Base-by-base conservation (phyloP, 2,888 invertebrate genomes). In the Elaeidobius kamerunicus region DNA sequence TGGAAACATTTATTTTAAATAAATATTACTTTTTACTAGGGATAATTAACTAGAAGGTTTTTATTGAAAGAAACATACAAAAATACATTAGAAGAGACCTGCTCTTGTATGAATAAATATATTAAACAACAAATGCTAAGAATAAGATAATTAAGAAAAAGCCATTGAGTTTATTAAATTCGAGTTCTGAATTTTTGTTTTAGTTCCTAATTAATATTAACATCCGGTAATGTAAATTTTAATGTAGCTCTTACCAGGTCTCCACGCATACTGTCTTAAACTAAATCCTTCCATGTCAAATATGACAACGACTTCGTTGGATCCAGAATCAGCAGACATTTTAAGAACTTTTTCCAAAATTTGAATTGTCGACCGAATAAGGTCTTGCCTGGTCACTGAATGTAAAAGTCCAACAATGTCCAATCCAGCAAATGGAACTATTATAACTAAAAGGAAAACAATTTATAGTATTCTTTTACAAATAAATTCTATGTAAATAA, bases 351-450 rank as follows among this genome's bases (percentile, higher is more conserved):
- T 67, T 67, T 91, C 91, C 52, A 91, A 69, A 19, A 79, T 70
- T 56, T 80, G 74, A 3, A 89, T 76, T 9, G 88, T 81, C 70
- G 81, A 78, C 58, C 83, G 81, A 56, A 91, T 82, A 63, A 90
- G 78, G 60, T 91, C 91, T 2, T 81, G 80, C 61, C 84, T 82
- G 3, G 81, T 78, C 1, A 83, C 80, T 1, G 87, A 81, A 66
- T 91, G 88, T 58, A 92, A 73, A 56, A 91, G 74, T 2, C 92
- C 92, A 75, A 85, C 85, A 44, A 89, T 79, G 68, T 95, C 94
- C 57, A 91, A 72, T 0, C 86, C 86, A 58, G 85, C 82, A 67
- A 92, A 88, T 0, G 91, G 91, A 27, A 91, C 79, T 9, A 91
- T 78, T 62, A 89, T 83, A 12, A 93, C 86, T 81, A 76, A 56